A percentile compares a stretch with the other conserved stretches of the same genome.
Evolutionary conservation across 2,888 invertebrate genomes (phyloP).

Genomic region (Congeria kusceri): DNA sequence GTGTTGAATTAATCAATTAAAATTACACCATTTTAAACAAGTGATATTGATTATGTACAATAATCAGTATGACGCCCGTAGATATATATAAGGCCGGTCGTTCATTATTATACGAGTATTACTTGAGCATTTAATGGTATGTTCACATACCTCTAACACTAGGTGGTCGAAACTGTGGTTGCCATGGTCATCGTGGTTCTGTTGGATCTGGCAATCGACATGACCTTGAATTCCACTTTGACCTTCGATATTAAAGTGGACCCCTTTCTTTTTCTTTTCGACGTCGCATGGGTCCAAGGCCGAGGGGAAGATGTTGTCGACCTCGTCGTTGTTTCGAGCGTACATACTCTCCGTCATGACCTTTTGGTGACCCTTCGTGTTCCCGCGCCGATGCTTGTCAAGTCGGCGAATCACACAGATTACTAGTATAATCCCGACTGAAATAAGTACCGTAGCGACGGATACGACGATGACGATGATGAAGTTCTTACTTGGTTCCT

Average conservation of each 20-base stretch:
- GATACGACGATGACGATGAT: constrained; percentile 65
- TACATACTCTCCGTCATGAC: constrained; percentile 61
- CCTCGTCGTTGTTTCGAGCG: constrained; percentile 58
- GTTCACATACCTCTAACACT: constrained; percentile 42
- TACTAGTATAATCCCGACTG: constrained; percentile 65
- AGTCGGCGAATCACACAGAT: constrained; percentile 67
- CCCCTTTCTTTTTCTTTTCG: constrained; percentile 69
- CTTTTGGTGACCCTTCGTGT: constrained; percentile 42
- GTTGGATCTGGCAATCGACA: constrained; percentile 20
- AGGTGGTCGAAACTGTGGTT: constrained; percentile 56
- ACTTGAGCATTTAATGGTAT: no score
- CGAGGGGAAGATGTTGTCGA: constrained; percentile 61
- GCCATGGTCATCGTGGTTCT: constrained; percentile 25
- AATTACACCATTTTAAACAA: no score
- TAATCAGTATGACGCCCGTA: no score
- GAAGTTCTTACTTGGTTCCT: constrained; percentile 54
- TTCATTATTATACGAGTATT: not conserved
- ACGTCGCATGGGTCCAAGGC: constrained; percentile 54
- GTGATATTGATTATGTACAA: no score
- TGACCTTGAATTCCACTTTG: constrained; percentile 32
- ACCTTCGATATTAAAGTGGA: constrained; percentile 67
- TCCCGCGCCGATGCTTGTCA: constrained; percentile 45
- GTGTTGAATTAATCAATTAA: no score
- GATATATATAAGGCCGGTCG: not conserved
- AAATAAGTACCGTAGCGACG: constrained; percentile 63